These are phyloP conservation scores for Zaprionus davidi DNA, from an alignment of 1,140 invertebrate genomes.

Conservation along the genomic window DNA sequence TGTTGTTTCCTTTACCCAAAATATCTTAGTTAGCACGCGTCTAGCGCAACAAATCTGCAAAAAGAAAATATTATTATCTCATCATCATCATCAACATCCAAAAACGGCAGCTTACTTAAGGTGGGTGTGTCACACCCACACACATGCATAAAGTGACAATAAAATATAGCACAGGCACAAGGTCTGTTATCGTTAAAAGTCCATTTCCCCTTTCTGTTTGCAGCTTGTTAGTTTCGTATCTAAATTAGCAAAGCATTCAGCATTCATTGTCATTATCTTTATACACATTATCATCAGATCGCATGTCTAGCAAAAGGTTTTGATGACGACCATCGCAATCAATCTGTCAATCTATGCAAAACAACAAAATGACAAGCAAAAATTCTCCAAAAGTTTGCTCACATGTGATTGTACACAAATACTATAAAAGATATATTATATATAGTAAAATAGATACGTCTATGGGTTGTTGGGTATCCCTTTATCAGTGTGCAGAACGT, in stretches of 20 bases:
- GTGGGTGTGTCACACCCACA: slow-evolving; percentile 56
- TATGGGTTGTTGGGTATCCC: slow-evolving; percentile 1
- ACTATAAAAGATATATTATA: slow-evolving; percentile 5
- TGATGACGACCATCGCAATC: slow-evolving; percentile 21
- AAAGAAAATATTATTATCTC: slow-evolving; percentile 78
- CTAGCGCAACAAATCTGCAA: slow-evolving; percentile 75
- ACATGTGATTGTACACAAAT: slow-evolving; percentile 1
- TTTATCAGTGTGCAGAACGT: slow-evolving; percentile 19
- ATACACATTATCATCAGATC: slow-evolving; percentile 28
- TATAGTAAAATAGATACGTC: not conserved
- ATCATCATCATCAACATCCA: slow-evolving; percentile 34
- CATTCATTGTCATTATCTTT: slow-evolving; percentile 33
- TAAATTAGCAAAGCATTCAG: slow-evolving; percentile 56
- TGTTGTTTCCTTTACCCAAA: slow-evolving; percentile 58
- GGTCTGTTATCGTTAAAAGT: slow-evolving; percentile 46
- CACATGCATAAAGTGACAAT: slow-evolving; percentile 15
- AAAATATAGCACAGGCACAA: slow-evolving; percentile 27
- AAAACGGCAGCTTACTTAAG: slow-evolving; percentile 17
- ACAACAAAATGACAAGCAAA: slow-evolving; percentile 20
- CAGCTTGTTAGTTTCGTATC: slow-evolving; percentile 50
- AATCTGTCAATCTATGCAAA: slow-evolving; percentile 41
- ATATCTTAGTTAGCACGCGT: slow-evolving; percentile 62
- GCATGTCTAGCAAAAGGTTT: slow-evolving; percentile 41
- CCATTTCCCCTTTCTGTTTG: slow-evolving; percentile 44
- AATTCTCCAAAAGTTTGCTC: not conserved